A percentile compares a stretch with the other conserved stretches of the same genome.
phyloP scores from a whole-genome alignment of 2,888 invertebrate genomes.

The Saturnia japonica region DNA sequence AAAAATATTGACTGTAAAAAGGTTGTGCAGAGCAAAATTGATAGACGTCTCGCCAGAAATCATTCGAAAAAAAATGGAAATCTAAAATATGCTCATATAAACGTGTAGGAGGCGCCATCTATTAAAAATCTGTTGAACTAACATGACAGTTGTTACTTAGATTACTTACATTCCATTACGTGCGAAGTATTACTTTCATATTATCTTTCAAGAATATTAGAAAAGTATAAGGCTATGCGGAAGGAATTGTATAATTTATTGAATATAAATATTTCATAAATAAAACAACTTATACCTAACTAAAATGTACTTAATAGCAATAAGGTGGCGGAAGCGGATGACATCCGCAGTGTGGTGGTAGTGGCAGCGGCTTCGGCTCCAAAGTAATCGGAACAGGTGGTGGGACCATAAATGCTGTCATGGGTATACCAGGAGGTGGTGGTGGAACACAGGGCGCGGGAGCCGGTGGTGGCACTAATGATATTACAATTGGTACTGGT shows the following conservation, averaged over 20 bases:
- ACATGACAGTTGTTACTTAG: too few species aligned
- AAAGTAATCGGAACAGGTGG: slow-evolving; percentile 65
- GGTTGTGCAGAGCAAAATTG: too few species aligned
- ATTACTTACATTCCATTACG: too few species aligned
- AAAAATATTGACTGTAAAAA: too few species aligned
- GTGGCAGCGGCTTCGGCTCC: slow-evolving; percentile 61
- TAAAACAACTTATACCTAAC: slow-evolving; percentile 29
- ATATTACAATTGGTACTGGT: slow-evolving; percentile 53
- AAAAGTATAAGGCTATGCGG: background rate
- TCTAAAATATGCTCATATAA: too few species aligned
- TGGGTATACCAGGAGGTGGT: slow-evolving; percentile 55
- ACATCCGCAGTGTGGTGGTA: slow-evolving; percentile 38
- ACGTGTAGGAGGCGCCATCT: too few species aligned
- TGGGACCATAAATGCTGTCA: slow-evolving; percentile 67
- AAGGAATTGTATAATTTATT: slow-evolving; percentile 21
- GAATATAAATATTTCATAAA: slow-evolving; percentile 36
- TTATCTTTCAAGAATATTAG: background rate
- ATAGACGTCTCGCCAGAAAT: too few species aligned
- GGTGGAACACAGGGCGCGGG: slow-evolving; percentile 43
- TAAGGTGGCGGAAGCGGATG: slow-evolving; percentile 22
- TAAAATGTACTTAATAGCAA: slow-evolving; percentile 23
- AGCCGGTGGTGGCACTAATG: slow-evolving; percentile 52
- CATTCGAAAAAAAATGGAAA: too few species aligned
- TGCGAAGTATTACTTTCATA: background rate
- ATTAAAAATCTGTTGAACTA: too few species aligned